These are phyloP conservation scores for Heliothis subflexa DNA, from an alignment of 1,140 invertebrate genomes.

Conservation along the genomic window DNA sequence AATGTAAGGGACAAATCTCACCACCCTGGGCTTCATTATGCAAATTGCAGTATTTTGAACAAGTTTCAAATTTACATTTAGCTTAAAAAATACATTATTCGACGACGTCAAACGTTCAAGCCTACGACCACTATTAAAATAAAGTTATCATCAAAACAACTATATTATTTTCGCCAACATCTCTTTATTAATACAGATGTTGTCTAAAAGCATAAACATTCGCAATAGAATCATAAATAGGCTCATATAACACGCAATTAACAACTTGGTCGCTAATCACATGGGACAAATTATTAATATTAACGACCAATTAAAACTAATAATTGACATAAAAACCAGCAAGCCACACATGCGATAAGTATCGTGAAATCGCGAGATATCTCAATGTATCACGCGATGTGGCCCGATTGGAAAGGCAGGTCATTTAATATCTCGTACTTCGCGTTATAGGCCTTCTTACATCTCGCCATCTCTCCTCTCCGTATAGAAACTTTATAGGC, in stretches of 20 bases:
- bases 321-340: constrained; percentile 38
- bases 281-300: constrained; percentile 39
- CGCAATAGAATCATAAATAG: background rate
- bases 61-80: constrained; percentile 29
- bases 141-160: background rate
- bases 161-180: background rate
- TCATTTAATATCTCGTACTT: constrained; percentile 42
- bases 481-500: constrained; percentile 51
- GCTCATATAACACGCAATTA: constrained; percentile 10
- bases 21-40: constrained; percentile 5
- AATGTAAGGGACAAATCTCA: constrained; percentile 19
- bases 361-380: constrained; percentile 45
- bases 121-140: background rate
- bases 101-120: background rate
- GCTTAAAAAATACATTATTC: background rate
- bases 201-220: background rate
- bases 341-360: constrained; percentile 22
- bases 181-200: background rate
- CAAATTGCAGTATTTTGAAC: constrained; percentile 20
- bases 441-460: constrained; percentile 1
- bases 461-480: constrained; percentile 12
- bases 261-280: constrained; percentile 18
- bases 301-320: constrained; percentile 45
- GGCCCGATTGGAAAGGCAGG: constrained; percentile 43
- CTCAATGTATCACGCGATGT: constrained; percentile 44